Conservation (phyloP, 2,888 invertebrate species). For the Parnassius mnemosyne region DNA sequence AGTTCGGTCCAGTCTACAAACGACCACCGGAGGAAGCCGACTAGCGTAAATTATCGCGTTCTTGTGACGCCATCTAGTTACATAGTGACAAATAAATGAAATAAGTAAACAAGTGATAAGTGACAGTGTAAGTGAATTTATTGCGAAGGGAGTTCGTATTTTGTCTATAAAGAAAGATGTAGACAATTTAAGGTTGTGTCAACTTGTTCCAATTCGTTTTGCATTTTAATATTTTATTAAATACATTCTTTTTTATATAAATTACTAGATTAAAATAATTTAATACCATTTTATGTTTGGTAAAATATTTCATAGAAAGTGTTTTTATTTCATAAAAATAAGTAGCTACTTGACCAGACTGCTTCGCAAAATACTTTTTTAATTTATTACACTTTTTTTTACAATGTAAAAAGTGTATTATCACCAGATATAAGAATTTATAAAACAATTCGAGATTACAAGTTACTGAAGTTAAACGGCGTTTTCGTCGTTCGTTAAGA, state of each 20-base stretch:
- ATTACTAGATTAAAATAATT: background rate
- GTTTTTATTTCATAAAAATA: too few species aligned
- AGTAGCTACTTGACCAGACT: too few species aligned
- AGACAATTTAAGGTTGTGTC: background rate
- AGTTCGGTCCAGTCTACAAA: constrained; percentile 91
- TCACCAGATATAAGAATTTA: too few species aligned
- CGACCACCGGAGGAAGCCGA: constrained; percentile 84
- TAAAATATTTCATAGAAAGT: background rate
- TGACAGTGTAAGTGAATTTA: constrained; percentile 9
- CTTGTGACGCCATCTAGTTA: constrained; percentile 25
- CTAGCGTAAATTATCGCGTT: constrained; percentile 42
- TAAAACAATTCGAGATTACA: too few species aligned
- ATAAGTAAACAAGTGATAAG: constrained; percentile 3
- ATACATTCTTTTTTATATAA: background rate
- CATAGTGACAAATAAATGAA: constrained; percentile 2
- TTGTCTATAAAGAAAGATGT: background rate
- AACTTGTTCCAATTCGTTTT: constrained; percentile 15
- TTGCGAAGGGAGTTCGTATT: background rate
- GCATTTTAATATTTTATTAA: background rate
- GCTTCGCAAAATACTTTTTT: too few species aligned
- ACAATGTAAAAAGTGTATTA: too few species aligned
- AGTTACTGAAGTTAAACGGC: too few species aligned
- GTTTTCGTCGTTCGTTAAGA: too few species aligned
- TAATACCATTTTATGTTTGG: background rate
- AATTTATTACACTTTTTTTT: too few species aligned